Evolutionary conservation across 2,113 vertebrate genomes (phyloP).

Genomic region (Ia io): DNA sequence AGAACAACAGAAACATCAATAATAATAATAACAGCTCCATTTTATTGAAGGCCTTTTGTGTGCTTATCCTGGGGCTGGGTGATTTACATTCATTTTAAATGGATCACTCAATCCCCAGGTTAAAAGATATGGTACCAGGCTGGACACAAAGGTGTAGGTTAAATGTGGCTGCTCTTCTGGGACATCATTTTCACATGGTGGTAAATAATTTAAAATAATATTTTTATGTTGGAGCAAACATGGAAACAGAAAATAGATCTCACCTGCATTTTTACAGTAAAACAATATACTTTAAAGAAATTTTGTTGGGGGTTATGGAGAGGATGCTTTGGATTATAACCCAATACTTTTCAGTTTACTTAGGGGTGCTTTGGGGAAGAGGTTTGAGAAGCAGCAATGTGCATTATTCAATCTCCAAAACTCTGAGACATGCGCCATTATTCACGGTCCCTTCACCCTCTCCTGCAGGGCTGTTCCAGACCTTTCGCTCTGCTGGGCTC

Average conservation of each 20-base stretch:
- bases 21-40: neutral
- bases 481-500: neutral
- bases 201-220: neutral
- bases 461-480: neutral
- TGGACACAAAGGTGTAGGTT: neutral
- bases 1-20: neutral
- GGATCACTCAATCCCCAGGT: neutral
- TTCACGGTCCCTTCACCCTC: neutral
- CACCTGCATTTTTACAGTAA: neutral
- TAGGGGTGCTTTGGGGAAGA: neutral
- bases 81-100: neutral
- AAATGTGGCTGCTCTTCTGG: neutral
- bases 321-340: neutral
- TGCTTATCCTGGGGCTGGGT: neutral
- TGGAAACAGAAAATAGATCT: neutral
- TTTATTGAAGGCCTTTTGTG: neutral
- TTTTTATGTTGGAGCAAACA: neutral
- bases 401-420: neutral
- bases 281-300: neutral
- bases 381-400: neutral
- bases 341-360: neutral
- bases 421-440: neutral
- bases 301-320: neutral
- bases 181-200: constrained; percentile 3
- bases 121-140: neutral